Percentiles rank a stretch among this genome's conserved stretches.
Conservation (phyloP, 2,888 invertebrate species). For the Laothoe populi region DNA sequence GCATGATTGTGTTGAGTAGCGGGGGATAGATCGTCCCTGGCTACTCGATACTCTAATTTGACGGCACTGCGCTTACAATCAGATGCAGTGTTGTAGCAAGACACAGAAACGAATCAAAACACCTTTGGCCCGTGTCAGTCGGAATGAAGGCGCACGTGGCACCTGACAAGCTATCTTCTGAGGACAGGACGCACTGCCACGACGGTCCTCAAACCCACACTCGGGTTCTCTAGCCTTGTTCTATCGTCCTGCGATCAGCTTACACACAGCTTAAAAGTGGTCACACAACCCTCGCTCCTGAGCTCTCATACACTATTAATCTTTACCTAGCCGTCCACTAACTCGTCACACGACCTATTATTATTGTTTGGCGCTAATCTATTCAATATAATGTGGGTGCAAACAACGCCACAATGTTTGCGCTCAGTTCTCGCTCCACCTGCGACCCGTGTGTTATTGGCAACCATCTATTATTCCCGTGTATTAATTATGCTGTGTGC, state of each 20-base stretch:
- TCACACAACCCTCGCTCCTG: slow-evolving; percentile 1
- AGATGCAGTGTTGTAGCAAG: too few species aligned
- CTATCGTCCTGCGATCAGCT: neutral
- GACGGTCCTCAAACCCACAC: too few species aligned
- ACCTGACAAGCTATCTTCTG: too few species aligned
- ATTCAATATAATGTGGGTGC: slow-evolving; percentile 14
- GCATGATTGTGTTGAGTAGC: too few species aligned
- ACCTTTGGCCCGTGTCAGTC: too few species aligned
- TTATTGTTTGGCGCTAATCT: slow-evolving; percentile 8
- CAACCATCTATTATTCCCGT: slow-evolving; percentile 10
- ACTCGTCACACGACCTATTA: neutral
- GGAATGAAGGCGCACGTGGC: too few species aligned
- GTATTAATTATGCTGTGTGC: slow-evolving; percentile 16
- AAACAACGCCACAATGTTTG: slow-evolving; percentile 16
- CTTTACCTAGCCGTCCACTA: neutral
- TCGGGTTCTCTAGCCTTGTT: too few species aligned
- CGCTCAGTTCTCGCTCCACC: neutral
- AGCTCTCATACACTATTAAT: neutral
- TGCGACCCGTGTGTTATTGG: slow-evolving; percentile 8
- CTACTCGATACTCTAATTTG: too few species aligned
- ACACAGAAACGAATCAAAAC: too few species aligned
- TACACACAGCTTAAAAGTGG: neutral
- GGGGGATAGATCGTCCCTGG: too few species aligned
- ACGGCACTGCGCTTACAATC: too few species aligned
- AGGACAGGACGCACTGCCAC: too few species aligned